phyloP scores from a whole-genome alignment of 2,797 vertebrate species.

The Spondyliosoma cantharus region DNA sequence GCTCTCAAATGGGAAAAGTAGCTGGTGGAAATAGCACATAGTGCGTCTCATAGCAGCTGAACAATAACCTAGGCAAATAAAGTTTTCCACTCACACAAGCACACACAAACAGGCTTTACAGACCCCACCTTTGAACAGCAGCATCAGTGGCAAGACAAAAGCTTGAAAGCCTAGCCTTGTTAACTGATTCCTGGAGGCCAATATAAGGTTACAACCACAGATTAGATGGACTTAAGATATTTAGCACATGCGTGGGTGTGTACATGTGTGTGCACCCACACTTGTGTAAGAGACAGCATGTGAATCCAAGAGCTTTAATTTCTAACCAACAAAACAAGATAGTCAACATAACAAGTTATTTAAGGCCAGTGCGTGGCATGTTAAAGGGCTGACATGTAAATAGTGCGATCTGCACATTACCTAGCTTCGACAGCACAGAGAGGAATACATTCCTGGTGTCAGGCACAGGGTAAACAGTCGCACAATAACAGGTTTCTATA shows the following conservation, averaged over 20 bases:
- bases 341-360: not conserved
- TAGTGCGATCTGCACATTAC: not conserved
- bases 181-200: slow-evolving; percentile 49
- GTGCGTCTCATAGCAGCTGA: not conserved
- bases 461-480: slow-evolving; percentile 1
- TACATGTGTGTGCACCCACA: not conserved
- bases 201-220: slow-evolving; percentile 65
- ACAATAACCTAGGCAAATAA: slow-evolving; percentile 41
- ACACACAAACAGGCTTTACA: not conserved
- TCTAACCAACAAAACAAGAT: not conserved
- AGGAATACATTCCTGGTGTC: not conserved
- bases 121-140: slow-evolving; percentile 29
- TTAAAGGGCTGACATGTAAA: slow-evolving; percentile 6
- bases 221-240: slow-evolving; percentile 28
- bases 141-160: slow-evolving; percentile 59
- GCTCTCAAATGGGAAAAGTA: slow-evolving; percentile 7
- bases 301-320: not conserved
- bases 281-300: not conserved
- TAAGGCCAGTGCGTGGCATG: not conserved
- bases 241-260: not conserved
- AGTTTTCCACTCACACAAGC: not conserved
- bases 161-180: slow-evolving; percentile 64
- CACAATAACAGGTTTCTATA: slow-evolving; percentile 55
- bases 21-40: slow-evolving; percentile 2
- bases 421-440: slow-evolving; percentile 1